Evolutionary conservation across 2,113 vertebrate species (phyloP), one percentile per base, ranked within the genome.

Genomic region (Telmatochromis sp.): DNA sequence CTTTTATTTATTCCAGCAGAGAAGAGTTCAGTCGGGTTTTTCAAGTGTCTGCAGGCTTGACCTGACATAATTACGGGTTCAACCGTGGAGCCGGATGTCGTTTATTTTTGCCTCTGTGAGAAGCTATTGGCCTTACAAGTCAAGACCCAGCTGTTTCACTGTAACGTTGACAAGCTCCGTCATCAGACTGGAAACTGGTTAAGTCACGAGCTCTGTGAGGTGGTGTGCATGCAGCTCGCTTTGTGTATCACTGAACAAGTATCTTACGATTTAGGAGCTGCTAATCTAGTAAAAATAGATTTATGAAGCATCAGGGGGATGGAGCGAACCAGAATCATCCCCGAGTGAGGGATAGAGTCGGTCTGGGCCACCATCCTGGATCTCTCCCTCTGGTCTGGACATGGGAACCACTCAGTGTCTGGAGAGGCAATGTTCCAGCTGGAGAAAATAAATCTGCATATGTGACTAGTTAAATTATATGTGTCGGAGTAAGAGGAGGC

Each of bases 131-230:
- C 90, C 88, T 83, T 54, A 28, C 58, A n/a, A n/a, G 49, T 87
- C 63, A 55, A 40, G 54, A 87, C 60, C 84, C 85, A 91, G 93
- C 92, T 95, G 93, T 91, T 92, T 90, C 54, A 70, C 49, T 70
- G 79, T 5, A 5, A 3, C 11, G 37, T 65, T 9, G 78, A 21
- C 19, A 15, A 45, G 68, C 23, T 31, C 14, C 23, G 6, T 49
- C 42, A 5, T 75, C 40, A 49, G 40, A 2, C 26, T 86, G 81
- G 42, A 47, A 75, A 31, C 70, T 12, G 70, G 68, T 19, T 47
- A 47, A 73, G 21, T 19, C 68, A 5, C 1, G 2, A 75, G 70
- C 42, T 31, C 4, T 78, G 70, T 49, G 3, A n/a, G 70, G 70
- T 49, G 9, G 70, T 78, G 70, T n/a, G 42, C 2, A 1, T 5